phyloP scores from a whole-genome alignment of 2,113 vertebrate species.

The Cinclus mexicanus region DNA sequence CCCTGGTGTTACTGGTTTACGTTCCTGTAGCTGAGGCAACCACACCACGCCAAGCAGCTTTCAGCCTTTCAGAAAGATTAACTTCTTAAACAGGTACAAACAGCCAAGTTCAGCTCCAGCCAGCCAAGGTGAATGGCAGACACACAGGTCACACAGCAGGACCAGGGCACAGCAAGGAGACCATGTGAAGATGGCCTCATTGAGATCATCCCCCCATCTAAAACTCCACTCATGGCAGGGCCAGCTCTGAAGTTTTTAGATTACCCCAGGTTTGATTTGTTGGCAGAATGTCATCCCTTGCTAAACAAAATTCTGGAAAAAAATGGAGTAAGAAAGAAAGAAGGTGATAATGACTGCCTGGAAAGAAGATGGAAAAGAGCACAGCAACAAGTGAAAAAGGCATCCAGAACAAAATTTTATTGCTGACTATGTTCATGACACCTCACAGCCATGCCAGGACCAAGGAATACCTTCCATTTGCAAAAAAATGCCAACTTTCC shows the following conservation, averaged over 20 bases:
- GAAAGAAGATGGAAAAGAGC: neutral
- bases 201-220: neutral
- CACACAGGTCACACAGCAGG: neutral
- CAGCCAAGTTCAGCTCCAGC: neutral
- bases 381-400: neutral
- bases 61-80: conserved; percentile 4
- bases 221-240: neutral
- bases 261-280: neutral
- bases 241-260: neutral
- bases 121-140: neutral
- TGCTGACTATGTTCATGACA: neutral
- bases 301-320: neutral
- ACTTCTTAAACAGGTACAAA: conserved; percentile 25
- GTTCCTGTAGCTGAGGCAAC: conserved; percentile 18
- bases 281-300: neutral
- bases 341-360: neutral
- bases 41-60: neutral
- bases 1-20: neutral
- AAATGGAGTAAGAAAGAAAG: neutral
- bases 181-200: fast-evolving
- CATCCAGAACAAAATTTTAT: neutral
- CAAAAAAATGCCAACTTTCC: neutral
- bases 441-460: neutral
- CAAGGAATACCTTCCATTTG: neutral
- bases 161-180: neutral